phyloP scores from a whole-genome alignment of 1,140 invertebrate species.

The Drosophila miranda region DNA sequence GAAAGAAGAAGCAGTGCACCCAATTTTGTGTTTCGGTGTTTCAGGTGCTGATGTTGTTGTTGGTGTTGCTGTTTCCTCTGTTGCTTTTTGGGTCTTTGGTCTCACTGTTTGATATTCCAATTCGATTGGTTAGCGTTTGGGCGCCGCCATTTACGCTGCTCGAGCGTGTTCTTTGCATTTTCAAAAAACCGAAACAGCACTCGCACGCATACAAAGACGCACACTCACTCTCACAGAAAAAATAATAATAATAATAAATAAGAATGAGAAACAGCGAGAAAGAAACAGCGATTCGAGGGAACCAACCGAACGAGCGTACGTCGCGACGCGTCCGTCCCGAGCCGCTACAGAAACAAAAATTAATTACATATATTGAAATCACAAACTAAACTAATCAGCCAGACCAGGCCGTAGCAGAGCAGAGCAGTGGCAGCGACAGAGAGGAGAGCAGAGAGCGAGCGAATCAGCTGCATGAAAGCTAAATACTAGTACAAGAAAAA shows the following conservation, averaged over 20 bases:
- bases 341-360: slow-evolving; percentile 77
- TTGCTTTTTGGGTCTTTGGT: slow-evolving; percentile 29
- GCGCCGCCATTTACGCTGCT: slow-evolving; percentile 47
- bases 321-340: slow-evolving; percentile 68
- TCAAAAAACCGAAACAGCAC: slow-evolving; percentile 21
- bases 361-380: slow-evolving; percentile 78
- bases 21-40: not conserved
- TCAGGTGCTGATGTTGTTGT: not conserved
- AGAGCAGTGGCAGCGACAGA: slow-evolving; percentile 8
- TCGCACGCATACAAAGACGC: slow-evolving; percentile 25
- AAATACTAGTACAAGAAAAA: slow-evolving; percentile 6
- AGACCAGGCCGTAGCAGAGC: slow-evolving; percentile 47
- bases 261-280: slow-evolving; percentile 6
- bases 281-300: slow-evolving; percentile 27
- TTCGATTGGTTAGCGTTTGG: slow-evolving; percentile 37
- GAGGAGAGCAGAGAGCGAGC: slow-evolving; percentile 2
- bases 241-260: slow-evolving; percentile 29
- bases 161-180: slow-evolving; percentile 52
- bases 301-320: slow-evolving; percentile 56
- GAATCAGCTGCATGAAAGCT: slow-evolving; percentile 34
- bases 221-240: slow-evolving; percentile 22
- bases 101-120: slow-evolving; percentile 51
- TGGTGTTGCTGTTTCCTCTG: not conserved
- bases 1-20: no score
- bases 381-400: slow-evolving; percentile 79